phyloP scores from a whole-genome alignment of 1,140 invertebrate genomes.

The Centruroides sculpturatus region DNA sequence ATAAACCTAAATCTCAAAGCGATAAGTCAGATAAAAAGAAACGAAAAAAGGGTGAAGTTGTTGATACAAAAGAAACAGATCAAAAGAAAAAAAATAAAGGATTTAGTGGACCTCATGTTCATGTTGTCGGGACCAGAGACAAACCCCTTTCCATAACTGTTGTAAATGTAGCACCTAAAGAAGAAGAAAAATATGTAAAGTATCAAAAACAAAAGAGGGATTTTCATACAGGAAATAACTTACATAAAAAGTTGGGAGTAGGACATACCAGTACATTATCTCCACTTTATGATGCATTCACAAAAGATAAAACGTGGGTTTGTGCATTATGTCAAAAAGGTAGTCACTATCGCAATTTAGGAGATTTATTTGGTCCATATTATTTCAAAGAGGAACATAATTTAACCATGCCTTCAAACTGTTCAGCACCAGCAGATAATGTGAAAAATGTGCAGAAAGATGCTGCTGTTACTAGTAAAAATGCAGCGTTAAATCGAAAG shows the following conservation, averaged over 20 bases:
- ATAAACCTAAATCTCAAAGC: constrained; percentile 19
- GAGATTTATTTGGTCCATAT: constrained; percentile 90
- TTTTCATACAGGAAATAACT: neutral
- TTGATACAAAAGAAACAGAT: too few relatives aligned
- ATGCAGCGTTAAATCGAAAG: neutral
- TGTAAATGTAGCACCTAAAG: constrained; percentile 46
- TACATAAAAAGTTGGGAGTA: constrained; percentile 6
- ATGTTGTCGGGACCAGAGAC: constrained; percentile 50
- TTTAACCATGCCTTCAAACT: neutral
- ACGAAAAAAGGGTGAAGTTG: constrained; percentile 4
- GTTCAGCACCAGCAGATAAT: too few relatives aligned
- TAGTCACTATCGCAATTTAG: constrained; percentile 59
- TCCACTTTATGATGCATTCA: constrained; percentile 63
- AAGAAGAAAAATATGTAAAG: constrained; percentile 28
- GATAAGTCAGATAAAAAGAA: constrained; percentile 1
- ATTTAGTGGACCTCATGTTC: constrained; percentile 36
- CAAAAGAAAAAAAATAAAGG: too few relatives aligned
- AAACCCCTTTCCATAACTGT: constrained; percentile 48
- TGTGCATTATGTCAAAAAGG: constrained; percentile 82
- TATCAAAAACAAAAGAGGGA: neutral
- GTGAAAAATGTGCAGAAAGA: too few relatives aligned
- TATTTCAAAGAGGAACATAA: constrained; percentile 24
- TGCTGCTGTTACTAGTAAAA: neutral
- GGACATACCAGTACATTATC: constrained; percentile 59
- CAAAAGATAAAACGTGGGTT: constrained; percentile 66